Evolutionary conservation across 1,140 invertebrate genomes (phyloP), one percentile per base, ranked within the genome.

Genomic region (Pteromalus puparum): DNA sequence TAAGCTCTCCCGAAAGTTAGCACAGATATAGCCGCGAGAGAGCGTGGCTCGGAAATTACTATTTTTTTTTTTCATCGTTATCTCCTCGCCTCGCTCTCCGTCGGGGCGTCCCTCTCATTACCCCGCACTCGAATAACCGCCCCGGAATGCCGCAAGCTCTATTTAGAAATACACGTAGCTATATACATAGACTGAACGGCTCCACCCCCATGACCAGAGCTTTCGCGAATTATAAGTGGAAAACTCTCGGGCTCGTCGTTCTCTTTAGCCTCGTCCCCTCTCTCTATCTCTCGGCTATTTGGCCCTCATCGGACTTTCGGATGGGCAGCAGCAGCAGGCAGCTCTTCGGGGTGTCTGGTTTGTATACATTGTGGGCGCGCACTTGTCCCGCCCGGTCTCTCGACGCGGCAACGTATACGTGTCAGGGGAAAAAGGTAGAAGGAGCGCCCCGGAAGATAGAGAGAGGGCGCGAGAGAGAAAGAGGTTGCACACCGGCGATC

Each of bases 61-160:
- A 61, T 61, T 61, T 61, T 74, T 61, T 61, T 61, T 74, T 74
- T 74, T 74, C 34, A 74, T 18, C 72, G 72, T 74, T 74, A 74
- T 74, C 72, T 74, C 34, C 34, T 74, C 34, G 72, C 21, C 21
- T 42, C 34, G 72, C 34, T 18, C 34, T 18, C 13, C 34, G 70
- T 24, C 18, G 53, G 28, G 67, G 67, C 67, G 28, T 70, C 67
- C 67, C 67, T 70, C 67, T 70, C 67, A 70, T 70, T 70, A 70
- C 1, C 53, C 53, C 21, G 18, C 21, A n/a, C 53, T 61, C 53
- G 53, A 61, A 61, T 61, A n/a, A 61, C 53, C 18, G 18, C 6
- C 18, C 53, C 18, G 18, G 53, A 61, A 61, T 21, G 53, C 53
- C 21, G 53, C 53, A 61, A 61, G 53, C 53, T 61, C 53, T 61